A percentile compares a stretch with the other conserved stretches of the same genome.
Evolutionary conservation across 2,888 invertebrate species (phyloP).

Genomic region (Mycalesis mineus): DNA sequence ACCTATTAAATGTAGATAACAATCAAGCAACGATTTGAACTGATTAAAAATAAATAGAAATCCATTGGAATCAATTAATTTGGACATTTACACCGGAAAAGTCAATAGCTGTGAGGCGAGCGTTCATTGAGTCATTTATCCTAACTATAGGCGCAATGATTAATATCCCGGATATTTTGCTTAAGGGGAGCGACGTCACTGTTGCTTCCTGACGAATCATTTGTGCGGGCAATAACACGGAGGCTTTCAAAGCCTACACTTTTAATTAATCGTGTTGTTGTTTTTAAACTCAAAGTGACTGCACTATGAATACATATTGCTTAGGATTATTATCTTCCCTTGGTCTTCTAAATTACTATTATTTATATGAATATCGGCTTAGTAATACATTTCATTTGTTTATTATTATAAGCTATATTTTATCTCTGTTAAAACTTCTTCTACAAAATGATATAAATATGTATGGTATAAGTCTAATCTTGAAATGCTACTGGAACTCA

Average conservation of each 20-base stretch:
- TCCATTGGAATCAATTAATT: constrained; percentile 43
- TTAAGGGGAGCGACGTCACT: constrained; percentile 48
- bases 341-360: too few species aligned
- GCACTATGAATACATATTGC: too few species aligned
- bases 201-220: constrained; percentile 27
- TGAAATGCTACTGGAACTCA: too few species aligned
- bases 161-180: constrained; percentile 70
- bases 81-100: constrained; percentile 62
- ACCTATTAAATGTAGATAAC: background rate
- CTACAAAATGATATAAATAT: too few species aligned
- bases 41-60: constrained; percentile 44
- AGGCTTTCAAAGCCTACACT: constrained; percentile 6
- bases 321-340: too few species aligned
- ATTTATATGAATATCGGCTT: too few species aligned
- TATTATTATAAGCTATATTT: too few species aligned
- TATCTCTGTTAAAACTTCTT: too few species aligned
- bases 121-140: constrained; percentile 67
- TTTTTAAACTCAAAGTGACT: background rate
- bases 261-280: constrained; percentile 5
- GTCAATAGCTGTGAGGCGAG: constrained; percentile 54
- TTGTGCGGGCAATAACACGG: constrained; percentile 21
- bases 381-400: too few species aligned
- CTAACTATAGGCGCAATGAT: constrained; percentile 65
- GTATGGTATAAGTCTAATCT: too few species aligned
- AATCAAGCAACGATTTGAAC: constrained; percentile 41